Percentiles rank a stretch among this genome's conserved stretches.
Conservation (phyloP, 2,888 invertebrate species). For the Yponomeuta malinellus region DNA sequence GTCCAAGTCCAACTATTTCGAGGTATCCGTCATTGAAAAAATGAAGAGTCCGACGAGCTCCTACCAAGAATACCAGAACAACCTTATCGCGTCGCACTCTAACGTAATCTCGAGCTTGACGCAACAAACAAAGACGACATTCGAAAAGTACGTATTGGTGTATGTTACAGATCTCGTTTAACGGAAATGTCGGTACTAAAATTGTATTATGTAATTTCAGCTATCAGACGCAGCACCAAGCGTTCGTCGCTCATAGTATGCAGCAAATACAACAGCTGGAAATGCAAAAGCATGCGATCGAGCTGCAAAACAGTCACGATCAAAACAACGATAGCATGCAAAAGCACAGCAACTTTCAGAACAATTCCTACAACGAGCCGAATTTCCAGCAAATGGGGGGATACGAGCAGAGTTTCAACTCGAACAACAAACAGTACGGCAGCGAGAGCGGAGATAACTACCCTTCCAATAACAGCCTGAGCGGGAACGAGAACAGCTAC, state of each 20-base stretch:
- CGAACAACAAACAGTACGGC: constrained; percentile 47
- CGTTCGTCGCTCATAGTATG: constrained; percentile 93
- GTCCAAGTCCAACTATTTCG: constrained; percentile 93
- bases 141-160: constrained; percentile 78
- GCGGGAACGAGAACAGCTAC: constrained; percentile 69
- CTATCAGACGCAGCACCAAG: constrained; percentile 95
- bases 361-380: constrained; percentile 43
- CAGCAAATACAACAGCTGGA: constrained; percentile 91
- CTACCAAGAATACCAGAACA: constrained; percentile 92
- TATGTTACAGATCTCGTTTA: constrained; percentile 21
- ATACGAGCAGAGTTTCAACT: constrained; percentile 50
- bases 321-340: constrained; percentile 45
- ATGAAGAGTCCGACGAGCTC: constrained; percentile 91
- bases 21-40: constrained; percentile 87
- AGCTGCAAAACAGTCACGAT: constrained; percentile 62
- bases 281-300: constrained; percentile 83
- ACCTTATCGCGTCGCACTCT: constrained; percentile 87
- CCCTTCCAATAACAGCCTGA: constrained; percentile 61
- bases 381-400: constrained; percentile 43
- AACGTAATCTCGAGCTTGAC: constrained; percentile 85
- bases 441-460: constrained; percentile 66
- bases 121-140: constrained; percentile 87
- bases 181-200: not conserved
- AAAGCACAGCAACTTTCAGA: constrained; percentile 41
- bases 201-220: constrained; percentile 47